Percentiles rank a stretch among this genome's conserved stretches.
These are phyloP conservation scores for Pterocles orientalis DNA, from an alignment of 2,113 vertebrate species.

Conservation along the genomic window DNA sequence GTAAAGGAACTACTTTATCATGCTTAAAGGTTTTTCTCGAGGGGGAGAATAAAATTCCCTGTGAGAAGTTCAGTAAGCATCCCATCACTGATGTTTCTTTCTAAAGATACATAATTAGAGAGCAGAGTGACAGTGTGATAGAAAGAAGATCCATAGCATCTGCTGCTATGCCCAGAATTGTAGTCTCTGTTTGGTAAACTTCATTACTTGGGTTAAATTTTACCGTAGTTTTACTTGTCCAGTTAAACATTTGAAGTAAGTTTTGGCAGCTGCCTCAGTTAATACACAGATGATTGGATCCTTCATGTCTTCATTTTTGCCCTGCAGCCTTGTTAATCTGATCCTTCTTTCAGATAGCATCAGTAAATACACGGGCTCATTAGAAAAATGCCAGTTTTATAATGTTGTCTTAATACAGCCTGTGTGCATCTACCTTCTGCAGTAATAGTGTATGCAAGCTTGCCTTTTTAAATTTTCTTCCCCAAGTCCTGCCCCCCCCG, in stretches of 20 bases:
- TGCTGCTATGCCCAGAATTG: background rate
- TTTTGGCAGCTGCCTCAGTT: background rate
- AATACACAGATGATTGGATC: background rate
- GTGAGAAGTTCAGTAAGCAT: background rate
- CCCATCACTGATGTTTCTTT: accelerated
- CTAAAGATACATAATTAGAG: background rate
- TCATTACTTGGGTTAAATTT: background rate
- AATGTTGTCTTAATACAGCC: background rate
- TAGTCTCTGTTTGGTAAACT: background rate
- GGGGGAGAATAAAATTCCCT: background rate
- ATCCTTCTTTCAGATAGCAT: background rate
- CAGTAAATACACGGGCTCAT: background rate
- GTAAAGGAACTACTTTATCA: background rate
- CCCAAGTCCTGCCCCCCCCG: too few relatives aligned
- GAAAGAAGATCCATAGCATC: background rate
- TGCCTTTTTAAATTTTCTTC: background rate
- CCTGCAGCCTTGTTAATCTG: background rate
- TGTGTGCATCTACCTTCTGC: background rate
- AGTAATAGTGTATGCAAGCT: background rate
- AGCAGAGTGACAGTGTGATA: background rate
- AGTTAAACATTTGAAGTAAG: background rate
- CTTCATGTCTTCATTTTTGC: background rate
- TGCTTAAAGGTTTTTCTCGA: background rate
- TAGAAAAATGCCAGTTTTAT: background rate
- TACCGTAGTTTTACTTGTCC: background rate